Conservation (phyloP, 1,140 invertebrate genomes). For the Eciton burchellii region DNA sequence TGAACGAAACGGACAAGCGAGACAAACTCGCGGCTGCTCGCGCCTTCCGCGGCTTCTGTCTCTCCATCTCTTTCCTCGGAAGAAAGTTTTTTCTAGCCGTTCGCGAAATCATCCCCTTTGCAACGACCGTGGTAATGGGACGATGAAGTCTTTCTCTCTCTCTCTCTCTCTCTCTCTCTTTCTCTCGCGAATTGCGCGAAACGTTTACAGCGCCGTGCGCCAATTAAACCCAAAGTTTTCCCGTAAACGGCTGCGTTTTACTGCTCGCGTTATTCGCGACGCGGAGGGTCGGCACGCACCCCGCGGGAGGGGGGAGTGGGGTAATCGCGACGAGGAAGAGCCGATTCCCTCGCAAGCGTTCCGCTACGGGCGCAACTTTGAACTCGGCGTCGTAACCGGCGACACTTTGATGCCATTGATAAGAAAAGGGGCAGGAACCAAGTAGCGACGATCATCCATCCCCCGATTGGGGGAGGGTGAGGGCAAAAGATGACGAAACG, state of each 20-base stretch:
- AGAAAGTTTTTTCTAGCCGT: no score
- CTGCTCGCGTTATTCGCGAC: conserved; percentile 25
- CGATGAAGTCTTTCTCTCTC: conserved; percentile 45
- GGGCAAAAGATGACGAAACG: conserved; percentile 63
- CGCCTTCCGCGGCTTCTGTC: no score
- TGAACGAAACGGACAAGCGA: no score
- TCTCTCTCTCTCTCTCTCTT: conserved; percentile 25
- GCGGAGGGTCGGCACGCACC: background rate
- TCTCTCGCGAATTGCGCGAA: conserved; percentile 15
- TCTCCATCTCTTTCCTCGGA: no score
- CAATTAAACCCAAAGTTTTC: conserved; percentile 41
- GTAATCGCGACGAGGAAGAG: conserved; percentile 30
- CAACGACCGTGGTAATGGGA: background rate
- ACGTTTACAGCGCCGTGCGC: conserved; percentile 29
- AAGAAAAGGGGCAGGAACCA: conserved; percentile 8
- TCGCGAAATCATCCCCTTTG: background rate
- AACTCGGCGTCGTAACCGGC: conserved; percentile 31
- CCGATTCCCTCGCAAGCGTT: background rate
- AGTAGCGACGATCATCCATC: background rate
- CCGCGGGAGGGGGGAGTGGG: conserved; percentile 11
- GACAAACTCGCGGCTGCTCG: no score
- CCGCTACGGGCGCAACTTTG: conserved; percentile 48
- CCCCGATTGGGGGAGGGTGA: conserved; percentile 3
- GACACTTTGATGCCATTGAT: conserved; percentile 22
- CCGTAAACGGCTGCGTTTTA: conserved; percentile 31